These are phyloP conservation scores for Sterrhoptilus dennistouni DNA, from an alignment of 2,113 vertebrate genomes.

Conservation along the genomic window DNA sequence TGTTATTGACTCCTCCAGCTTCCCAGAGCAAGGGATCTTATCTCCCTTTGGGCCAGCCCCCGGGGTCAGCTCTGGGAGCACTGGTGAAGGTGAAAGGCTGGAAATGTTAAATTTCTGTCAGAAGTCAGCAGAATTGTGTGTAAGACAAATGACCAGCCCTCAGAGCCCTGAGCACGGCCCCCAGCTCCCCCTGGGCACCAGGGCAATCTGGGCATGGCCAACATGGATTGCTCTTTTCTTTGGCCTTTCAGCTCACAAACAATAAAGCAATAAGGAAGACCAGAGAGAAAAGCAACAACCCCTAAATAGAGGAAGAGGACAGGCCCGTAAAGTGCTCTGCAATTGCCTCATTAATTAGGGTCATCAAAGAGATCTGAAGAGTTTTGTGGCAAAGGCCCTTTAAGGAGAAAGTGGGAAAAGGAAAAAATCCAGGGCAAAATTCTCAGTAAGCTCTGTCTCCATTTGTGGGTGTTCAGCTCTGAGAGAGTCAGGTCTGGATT, in stretches of 20 bases:
- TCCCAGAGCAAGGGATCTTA: neutral
- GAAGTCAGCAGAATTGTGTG: neutral
- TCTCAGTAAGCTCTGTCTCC: neutral
- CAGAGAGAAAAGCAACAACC: neutral
- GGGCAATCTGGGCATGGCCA: neutral
- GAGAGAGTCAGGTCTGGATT: neutral
- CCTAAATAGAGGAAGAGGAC: neutral
- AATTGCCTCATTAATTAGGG: neutral
- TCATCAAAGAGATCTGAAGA: neutral
- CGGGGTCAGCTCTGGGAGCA: neutral
- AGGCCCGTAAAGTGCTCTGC: neutral
- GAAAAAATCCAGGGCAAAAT: neutral
- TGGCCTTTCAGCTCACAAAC: neutral
- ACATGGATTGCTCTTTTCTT: neutral
- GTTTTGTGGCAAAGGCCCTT: neutral
- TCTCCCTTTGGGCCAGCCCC: neutral
- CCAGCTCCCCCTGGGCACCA: neutral
- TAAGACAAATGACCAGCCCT: neutral
- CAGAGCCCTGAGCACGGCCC: neutral
- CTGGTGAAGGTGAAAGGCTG: neutral
- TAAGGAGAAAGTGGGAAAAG: neutral
- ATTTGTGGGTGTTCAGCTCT: neutral
- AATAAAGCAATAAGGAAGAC: neutral
- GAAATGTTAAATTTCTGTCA: neutral
- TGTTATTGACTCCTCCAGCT: slow-evolving; percentile 21